These are phyloP conservation scores for Agelas oroides DNA, from an alignment of 37 sponge, comb jelly and placozoan genomes.

Conservation along the genomic window DNA sequence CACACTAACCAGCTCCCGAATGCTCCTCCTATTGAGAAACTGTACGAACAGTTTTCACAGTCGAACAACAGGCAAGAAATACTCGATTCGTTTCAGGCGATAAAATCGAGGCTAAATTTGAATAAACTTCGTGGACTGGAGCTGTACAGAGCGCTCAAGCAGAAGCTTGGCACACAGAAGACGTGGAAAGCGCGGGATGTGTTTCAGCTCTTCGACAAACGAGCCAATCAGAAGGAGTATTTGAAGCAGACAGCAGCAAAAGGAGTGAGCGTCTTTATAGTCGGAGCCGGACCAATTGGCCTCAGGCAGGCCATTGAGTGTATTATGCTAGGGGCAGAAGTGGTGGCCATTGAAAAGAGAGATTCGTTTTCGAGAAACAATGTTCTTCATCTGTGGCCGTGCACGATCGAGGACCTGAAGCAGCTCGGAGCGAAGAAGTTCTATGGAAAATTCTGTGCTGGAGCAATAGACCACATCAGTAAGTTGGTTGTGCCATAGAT, in stretches of 20 bases:
- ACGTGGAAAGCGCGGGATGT: constrained; percentile 77
- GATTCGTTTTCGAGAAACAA: constrained; percentile 86
- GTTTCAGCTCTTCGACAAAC: constrained; percentile 69
- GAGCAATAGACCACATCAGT: constrained; percentile 91
- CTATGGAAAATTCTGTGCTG: constrained; percentile 92
- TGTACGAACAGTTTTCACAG: constrained; percentile 50
- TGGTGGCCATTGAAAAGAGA: constrained; percentile 86
- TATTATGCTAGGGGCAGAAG: constrained; percentile 77
- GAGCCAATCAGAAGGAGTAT: constrained; percentile 70
- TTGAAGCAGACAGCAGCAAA: constrained; percentile 49
- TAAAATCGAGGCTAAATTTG: constrained; percentile 43
- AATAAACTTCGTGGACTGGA: constrained; percentile 29
- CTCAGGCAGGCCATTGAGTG: constrained; percentile 85
- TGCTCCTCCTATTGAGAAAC: constrained; percentile 12
- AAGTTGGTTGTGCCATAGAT: constrained; percentile 30
- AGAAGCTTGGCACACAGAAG: constrained; percentile 47
- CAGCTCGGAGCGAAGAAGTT: constrained; percentile 92
- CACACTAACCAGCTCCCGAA: not conserved
- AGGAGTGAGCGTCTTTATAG: constrained; percentile 31
- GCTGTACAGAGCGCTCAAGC: constrained; percentile 54
- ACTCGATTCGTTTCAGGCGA: constrained; percentile 16
- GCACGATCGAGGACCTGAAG: constrained; percentile 85
- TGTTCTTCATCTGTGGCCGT: constrained; percentile 95
- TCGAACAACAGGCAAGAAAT: constrained; percentile 9
- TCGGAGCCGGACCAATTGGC: constrained; percentile 90